A percentile compares a stretch with the other conserved stretches of the same genome.
Conservation (phyloP, 2,797 vertebrate species). For the Sebastes ruberrimus region DNA sequence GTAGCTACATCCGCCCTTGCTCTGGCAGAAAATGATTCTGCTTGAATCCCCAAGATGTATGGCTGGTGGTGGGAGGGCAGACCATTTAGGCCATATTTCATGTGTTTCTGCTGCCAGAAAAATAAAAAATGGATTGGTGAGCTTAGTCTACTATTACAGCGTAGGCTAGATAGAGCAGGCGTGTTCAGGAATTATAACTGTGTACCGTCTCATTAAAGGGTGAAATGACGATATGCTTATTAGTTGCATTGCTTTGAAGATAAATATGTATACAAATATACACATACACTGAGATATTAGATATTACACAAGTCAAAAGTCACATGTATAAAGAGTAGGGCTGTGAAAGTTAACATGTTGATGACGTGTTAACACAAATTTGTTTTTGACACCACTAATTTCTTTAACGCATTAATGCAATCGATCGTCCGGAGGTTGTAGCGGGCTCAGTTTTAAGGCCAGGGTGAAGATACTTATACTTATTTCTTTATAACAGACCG, state of each 20-base stretch:
- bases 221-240: neutral
- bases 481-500: no score
- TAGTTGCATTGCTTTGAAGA: neutral
- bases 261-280: neutral
- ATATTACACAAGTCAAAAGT: neutral
- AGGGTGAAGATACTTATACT: no score
- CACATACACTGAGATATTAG: neutral
- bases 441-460: no score
- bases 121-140: constrained; percentile 8
- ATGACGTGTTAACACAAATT: no score
- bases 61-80: constrained; percentile 36
- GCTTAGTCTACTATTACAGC: constrained; percentile 13
- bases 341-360: no score
- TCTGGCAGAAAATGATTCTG: constrained; percentile 45
- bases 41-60: constrained; percentile 47
- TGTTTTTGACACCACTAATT: no score
- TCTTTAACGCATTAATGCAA: no score
- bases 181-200: neutral
- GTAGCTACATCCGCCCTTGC: constrained; percentile 26
- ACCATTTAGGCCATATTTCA: constrained; percentile 46
- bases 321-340: no score
- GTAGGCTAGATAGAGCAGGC: neutral
- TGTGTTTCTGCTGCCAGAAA: constrained; percentile 31
- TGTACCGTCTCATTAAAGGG: neutral
- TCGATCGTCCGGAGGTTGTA: no score